Base-by-base conservation (phyloP, 1,140 invertebrate genomes). In the Portunus trituberculatus region DNA sequence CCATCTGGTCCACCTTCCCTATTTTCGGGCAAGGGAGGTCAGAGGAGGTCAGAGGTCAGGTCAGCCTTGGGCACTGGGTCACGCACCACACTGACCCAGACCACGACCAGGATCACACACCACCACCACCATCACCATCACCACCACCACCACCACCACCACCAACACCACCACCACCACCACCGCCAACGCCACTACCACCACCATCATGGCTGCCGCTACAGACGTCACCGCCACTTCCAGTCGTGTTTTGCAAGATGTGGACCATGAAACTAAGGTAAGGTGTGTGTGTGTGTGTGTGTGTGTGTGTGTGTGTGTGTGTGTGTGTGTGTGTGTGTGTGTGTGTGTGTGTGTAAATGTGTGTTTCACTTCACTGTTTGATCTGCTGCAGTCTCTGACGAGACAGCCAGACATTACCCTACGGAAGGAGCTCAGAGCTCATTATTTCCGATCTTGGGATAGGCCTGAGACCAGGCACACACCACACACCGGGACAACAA, bases 221-320 rank as follows among this genome's bases (percentile, higher is more conserved):
- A n/a, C n/a, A 8, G 6, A 20, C 20, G 67, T n/a, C 67, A n/a
- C n/a, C n/a, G 67, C 16, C 25, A n/a, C 67, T 76, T 20, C 67
- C 1, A n/a, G 20, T n/a, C 67, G 67, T 76, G 0, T n/a, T n/a
- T 7, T 76, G 25, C 6, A n/a, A 7, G 67, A 76, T 7, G 20
- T n/a, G 0, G 67, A 25, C 25, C 4, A n/a, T 76, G n/a, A n/a
- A 12, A 59, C 52, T n/a, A 76, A 25, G 67, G 67, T 76, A 8
- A 0, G 67, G 67, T 76, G 67, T 76, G 67, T 76, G 67, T 76
- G 67, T 76, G 67, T 76, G 67, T 76, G 67, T 76, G 67, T 76
- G 67, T 76, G 67, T 76, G 67, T 76, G 67, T 76, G 67, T 76
- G 67, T 76, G 67, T 76, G 67, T 76, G 67, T 76, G 67, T 76